A percentile compares a stretch with the other conserved stretches of the same genome.
Conservation (phyloP, 2,797 vertebrate genomes). For the Notolepis coatsorum region DNA sequence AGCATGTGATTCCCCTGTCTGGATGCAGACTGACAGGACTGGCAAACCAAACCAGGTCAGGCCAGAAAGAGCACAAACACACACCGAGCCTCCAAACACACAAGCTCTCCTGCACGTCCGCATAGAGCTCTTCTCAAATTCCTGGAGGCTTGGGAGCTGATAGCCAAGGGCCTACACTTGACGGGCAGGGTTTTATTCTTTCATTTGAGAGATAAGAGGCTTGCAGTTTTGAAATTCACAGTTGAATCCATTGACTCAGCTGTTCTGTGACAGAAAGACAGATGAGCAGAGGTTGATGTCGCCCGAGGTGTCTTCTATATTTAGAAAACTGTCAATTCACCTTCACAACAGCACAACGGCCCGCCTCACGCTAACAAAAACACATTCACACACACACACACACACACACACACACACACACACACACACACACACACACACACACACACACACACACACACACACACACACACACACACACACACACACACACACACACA, state of each 20-base stretch:
- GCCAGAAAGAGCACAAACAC: constrained; percentile 35
- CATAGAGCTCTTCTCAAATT: too few species aligned
- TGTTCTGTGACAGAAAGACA: constrained; percentile 8
- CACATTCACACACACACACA: not conserved
- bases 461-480: not conserved
- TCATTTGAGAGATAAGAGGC: too few species aligned
- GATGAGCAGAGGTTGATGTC: constrained; percentile 38
- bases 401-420: constrained; percentile 31
- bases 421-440: constrained; percentile 3
- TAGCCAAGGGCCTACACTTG: too few species aligned
- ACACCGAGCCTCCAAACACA: too few species aligned
- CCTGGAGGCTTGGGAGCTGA: too few species aligned
- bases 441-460: not conserved
- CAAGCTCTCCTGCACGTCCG: too few species aligned
- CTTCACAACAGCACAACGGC: constrained; percentile 42
- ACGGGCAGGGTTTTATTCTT: too few species aligned
- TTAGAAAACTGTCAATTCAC: constrained; percentile 55
- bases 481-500: not conserved
- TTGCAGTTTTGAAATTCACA: not conserved
- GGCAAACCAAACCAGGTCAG: constrained; percentile 47
- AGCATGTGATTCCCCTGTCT: constrained; percentile 26
- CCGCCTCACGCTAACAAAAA: constrained; percentile 33
- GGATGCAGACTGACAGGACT: constrained; percentile 53
- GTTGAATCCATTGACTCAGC: not conserved
- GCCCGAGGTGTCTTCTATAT: constrained; percentile 57